phyloP scores from a whole-genome alignment of 2,113 vertebrate species.

The Cynocephalus volans region DNA sequence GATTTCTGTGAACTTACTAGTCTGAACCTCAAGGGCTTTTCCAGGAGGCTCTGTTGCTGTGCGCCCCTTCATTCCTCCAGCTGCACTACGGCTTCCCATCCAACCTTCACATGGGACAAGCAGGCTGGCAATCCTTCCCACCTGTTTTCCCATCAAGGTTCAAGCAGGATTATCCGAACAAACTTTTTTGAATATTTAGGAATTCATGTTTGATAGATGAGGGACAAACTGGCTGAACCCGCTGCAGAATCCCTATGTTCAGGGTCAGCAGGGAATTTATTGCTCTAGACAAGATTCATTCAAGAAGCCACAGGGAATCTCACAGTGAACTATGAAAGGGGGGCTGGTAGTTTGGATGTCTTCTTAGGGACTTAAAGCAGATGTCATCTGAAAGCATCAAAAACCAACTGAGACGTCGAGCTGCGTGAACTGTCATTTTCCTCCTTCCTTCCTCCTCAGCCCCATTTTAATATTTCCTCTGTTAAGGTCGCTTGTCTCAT shows the following conservation, averaged over 20 bases:
- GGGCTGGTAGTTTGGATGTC: not conserved
- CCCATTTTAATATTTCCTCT: not conserved
- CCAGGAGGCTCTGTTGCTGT: rapidly evolving
- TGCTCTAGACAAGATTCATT: not conserved
- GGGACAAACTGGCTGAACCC: too few species aligned
- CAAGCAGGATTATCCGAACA: not conserved
- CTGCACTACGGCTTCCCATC: rapidly evolving
- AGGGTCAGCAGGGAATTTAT: not conserved
- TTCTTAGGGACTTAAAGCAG: not conserved
- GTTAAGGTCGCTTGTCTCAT: conserved; percentile 26
- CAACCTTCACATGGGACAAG: not conserved
- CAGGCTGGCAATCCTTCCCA: rapidly evolving
- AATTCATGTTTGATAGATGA: not conserved
- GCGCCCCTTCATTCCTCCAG: too few species aligned
- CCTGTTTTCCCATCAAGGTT: not conserved
- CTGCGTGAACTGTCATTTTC: rapidly evolving
- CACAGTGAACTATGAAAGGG: rapidly evolving
- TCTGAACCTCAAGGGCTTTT: not conserved
- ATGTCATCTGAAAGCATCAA: not conserved
- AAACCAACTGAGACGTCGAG: rapidly evolving
- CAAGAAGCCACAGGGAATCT: not conserved
- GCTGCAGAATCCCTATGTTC: rapidly evolving
- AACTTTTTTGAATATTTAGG: not conserved
- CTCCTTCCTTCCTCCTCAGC: not conserved
- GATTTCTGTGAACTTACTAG: rapidly evolving